A percentile compares a stretch with the other conserved stretches of the same genome.
These are phyloP conservation scores for Tragelaphus buxtoni DNA, from an alignment of 2,113 vertebrate species.

Conservation along the genomic window DNA sequence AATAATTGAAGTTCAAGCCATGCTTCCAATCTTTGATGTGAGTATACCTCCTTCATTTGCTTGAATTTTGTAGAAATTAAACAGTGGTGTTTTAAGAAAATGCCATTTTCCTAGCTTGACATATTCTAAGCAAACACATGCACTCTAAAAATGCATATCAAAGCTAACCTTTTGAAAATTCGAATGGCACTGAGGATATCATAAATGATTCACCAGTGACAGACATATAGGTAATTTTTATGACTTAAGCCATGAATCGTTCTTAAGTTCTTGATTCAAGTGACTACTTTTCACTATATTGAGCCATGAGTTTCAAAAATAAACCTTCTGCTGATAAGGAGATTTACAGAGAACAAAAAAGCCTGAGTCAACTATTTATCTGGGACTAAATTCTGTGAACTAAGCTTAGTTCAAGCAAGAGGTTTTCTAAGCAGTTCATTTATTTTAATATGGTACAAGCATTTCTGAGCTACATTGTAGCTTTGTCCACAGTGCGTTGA, in stretches of 20 bases:
- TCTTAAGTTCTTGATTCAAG: slow-evolving; percentile 69
- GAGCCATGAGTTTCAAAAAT: slow-evolving; percentile 70
- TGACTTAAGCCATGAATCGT: slow-evolving; percentile 51
- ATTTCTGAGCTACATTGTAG: slow-evolving; percentile 38
- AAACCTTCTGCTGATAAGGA: slow-evolving; percentile 71
- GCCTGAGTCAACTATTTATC: slow-evolving; percentile 72
- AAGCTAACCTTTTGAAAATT: slow-evolving; percentile 62
- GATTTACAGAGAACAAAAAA: slow-evolving; percentile 76
- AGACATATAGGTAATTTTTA: slow-evolving; percentile 63
- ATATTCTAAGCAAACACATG: slow-evolving; percentile 49
- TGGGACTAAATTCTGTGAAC: slow-evolving; percentile 73
- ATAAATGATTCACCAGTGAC: slow-evolving; percentile 62
- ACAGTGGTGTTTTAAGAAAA: slow-evolving; percentile 48
- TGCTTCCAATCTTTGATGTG: background rate
- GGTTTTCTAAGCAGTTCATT: slow-evolving; percentile 72
- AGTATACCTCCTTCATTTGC: background rate
- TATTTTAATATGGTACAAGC: slow-evolving; percentile 74
- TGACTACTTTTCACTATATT: slow-evolving; percentile 64
- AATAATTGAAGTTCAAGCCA: background rate
- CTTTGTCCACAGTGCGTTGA: slow-evolving; percentile 35
- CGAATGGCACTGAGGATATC: slow-evolving; percentile 40
- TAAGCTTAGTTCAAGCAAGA: slow-evolving; percentile 76
- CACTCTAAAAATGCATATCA: slow-evolving; percentile 47
- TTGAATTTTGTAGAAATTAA: slow-evolving; percentile 37
- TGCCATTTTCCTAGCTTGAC: slow-evolving; percentile 51